phyloP scores from a whole-genome alignment of 1,140 invertebrate genomes.

The Hypothenemus hampei region DNA sequence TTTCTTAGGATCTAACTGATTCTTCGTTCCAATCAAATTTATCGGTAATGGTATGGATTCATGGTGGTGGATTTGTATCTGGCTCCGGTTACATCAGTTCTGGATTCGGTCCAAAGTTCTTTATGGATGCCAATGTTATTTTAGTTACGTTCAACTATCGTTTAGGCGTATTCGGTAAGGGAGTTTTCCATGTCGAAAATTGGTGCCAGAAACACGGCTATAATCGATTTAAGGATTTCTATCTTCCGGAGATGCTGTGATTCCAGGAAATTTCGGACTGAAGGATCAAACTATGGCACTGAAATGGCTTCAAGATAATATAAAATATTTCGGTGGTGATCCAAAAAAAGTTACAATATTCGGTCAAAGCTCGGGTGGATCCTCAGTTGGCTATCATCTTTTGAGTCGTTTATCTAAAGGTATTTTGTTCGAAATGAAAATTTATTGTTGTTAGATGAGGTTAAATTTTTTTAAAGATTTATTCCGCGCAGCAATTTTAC shows the following conservation, averaged over 20 bases:
- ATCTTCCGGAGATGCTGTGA: constrained; percentile 8
- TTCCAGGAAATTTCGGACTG: constrained; percentile 18
- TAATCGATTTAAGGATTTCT: constrained; percentile 2
- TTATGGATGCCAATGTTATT: constrained; percentile 15
- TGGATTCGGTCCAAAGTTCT: constrained; percentile 16
- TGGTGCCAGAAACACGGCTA: too few species aligned
- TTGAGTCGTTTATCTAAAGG: constrained; percentile 14
- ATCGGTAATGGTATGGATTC: constrained; percentile 18
- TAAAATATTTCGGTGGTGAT: constrained; percentile 18
- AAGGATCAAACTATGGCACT: constrained; percentile 18
- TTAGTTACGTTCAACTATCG: constrained; percentile 14
- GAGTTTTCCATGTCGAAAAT: too few species aligned
- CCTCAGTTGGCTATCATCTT: constrained; percentile 11
- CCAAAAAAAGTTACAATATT: constrained; percentile 16
- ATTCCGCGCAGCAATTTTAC: constrained; percentile 16
- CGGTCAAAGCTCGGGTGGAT: constrained; percentile 11
- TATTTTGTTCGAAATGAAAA: too few species aligned
- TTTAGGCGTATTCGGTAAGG: constrained; percentile 10
- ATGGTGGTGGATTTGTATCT: constrained; percentile 17
- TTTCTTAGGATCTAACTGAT: not conserved
- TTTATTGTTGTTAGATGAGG: not conserved
- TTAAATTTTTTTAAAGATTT: not conserved
- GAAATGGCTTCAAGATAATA: constrained; percentile 19
- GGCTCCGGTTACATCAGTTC: constrained; percentile 11
- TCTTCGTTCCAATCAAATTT: not conserved